Evolutionary conservation across 2,113 vertebrate genomes (phyloP).

Genomic region (Neopipo cinnamomea): DNA sequence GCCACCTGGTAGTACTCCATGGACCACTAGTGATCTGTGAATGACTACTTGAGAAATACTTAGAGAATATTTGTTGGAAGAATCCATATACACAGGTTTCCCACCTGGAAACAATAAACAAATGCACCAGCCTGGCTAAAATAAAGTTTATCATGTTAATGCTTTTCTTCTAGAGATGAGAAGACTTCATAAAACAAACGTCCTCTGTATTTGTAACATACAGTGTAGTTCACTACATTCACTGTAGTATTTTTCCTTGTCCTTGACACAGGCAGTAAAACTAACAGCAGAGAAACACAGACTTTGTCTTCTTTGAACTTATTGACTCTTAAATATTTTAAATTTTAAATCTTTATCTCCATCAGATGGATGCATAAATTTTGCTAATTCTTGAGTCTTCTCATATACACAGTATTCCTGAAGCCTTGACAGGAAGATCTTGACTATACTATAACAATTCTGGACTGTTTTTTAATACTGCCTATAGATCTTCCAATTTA

Average conservation of each 20-base stretch:
- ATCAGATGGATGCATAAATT: background rate
- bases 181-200: background rate
- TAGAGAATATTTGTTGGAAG: background rate
- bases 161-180: constrained; percentile 1
- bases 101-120: background rate
- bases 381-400: background rate
- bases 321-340: background rate
- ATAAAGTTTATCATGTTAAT: background rate
- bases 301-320: background rate
- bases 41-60: background rate
- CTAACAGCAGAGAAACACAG: background rate
- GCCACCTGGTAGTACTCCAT: background rate
- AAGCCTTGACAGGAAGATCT: background rate
- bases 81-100: background rate
- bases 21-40: background rate
- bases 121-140: background rate
- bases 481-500: background rate
- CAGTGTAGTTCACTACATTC: background rate
- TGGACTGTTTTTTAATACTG: background rate
- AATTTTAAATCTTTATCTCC: background rate
- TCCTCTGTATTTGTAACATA: background rate
- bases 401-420: background rate
- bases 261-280: background rate
- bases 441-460: background rate
- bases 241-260: background rate